Evolutionary conservation across 2,113 vertebrate species (phyloP).

Genomic region (Phrynocephalus versicolor): DNA sequence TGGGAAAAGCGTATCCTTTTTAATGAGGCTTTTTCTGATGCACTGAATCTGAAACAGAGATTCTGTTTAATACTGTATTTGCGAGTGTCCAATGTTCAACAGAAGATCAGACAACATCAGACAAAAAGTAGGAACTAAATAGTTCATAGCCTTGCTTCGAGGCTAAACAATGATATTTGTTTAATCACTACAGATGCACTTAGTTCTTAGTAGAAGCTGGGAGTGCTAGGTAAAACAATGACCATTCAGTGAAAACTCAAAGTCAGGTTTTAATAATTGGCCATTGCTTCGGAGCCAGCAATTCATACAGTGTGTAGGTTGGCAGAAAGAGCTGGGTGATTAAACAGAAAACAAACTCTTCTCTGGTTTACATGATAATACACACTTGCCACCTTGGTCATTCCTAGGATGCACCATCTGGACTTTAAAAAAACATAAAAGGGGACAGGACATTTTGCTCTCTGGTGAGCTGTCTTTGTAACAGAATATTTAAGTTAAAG

Average conservation of each 20-base stretch:
- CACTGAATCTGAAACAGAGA: constrained; percentile 32
- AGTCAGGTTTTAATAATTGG: constrained; percentile 66
- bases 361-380: constrained; percentile 48
- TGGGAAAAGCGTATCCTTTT: constrained; percentile 43
- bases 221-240: constrained; percentile 57
- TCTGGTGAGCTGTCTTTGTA: constrained; percentile 31
- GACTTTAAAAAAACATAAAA: neutral
- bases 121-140: constrained; percentile 52
- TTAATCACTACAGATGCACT: constrained; percentile 43
- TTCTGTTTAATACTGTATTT: constrained; percentile 33
- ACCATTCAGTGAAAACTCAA: constrained; percentile 63
- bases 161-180: constrained; percentile 35
- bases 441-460: constrained; percentile 22
- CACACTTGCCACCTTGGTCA: neutral
- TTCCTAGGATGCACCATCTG: neutral
- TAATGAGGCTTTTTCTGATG: constrained; percentile 59
- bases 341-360: constrained; percentile 58
- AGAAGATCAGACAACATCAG: constrained; percentile 53
- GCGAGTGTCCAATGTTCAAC: constrained; percentile 45
- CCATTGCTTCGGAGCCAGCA: constrained; percentile 59
- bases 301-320: constrained; percentile 33
- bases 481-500: constrained; percentile 21
- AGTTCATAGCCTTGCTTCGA: constrained; percentile 37
- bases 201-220: constrained; percentile 25
- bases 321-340: constrained; percentile 41